These are phyloP conservation scores for Lampris incognitus DNA, from an alignment of 2,113 vertebrate genomes.

Conservation along the genomic window DNA sequence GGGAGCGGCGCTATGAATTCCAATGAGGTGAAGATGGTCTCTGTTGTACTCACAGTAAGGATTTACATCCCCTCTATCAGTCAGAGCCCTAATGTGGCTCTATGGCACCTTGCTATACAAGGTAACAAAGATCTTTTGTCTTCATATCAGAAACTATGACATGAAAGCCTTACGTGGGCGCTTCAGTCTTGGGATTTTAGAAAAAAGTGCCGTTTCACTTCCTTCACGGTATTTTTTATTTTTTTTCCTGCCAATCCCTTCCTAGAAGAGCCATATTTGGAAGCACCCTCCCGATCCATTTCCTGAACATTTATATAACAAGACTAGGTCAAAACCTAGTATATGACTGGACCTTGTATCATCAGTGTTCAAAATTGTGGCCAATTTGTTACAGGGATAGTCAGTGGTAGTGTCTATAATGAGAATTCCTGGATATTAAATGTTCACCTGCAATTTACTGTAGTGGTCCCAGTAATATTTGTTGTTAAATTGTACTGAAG, in stretches of 20 bases:
- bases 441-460: too few relatives aligned
- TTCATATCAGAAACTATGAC: conserved; percentile 49
- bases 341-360: too few relatives aligned
- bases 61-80: conserved; percentile 58
- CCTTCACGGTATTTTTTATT: conserved; percentile 23
- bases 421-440: too few relatives aligned
- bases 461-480: too few relatives aligned
- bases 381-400: too few relatives aligned
- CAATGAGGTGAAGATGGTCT: conserved; percentile 57
- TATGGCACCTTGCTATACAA: conserved; percentile 28
- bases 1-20: conserved; percentile 61
- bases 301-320: conserved; percentile 66
- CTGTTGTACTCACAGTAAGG: conserved; percentile 33
- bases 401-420: too few relatives aligned
- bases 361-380: too few relatives aligned
- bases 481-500: too few relatives aligned
- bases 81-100: conserved; percentile 60
- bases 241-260: conserved; percentile 21
- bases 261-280: conserved; percentile 15
- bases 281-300: conserved; percentile 49
- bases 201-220: conserved; percentile 21
- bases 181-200: conserved; percentile 39
- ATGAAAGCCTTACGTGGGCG: conserved; percentile 28
- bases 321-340: too few relatives aligned
- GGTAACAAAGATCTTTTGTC: conserved; percentile 53